Evolutionary conservation across 2,797 vertebrate genomes (phyloP).

Genomic region (Silurus lanzhouensis): DNA sequence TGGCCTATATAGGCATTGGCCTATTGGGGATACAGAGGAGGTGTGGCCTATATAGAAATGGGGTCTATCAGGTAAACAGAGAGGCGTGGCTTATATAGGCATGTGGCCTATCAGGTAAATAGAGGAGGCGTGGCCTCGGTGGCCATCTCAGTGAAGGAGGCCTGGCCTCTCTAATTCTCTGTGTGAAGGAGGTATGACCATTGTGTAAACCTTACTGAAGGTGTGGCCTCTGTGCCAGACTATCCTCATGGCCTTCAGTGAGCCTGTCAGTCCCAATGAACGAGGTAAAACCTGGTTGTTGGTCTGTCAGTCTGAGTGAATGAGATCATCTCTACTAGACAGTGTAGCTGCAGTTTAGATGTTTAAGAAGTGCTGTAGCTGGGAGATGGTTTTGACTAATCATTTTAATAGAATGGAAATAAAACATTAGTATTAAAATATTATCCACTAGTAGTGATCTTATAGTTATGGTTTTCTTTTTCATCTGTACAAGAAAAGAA

Average conservation of each 20-base stretch:
- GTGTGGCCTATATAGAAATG: not conserved
- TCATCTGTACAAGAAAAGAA: not conserved
- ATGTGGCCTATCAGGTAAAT: not conserved
- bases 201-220: no score
- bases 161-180: no score
- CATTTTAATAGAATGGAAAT: conserved; percentile 11
- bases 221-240: no score
- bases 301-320: not conserved
- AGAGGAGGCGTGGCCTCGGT: no score
- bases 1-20: not conserved
- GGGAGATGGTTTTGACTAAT: not conserved
- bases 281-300: not conserved
- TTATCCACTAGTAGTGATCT: not conserved
- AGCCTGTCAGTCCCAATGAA: not conserved
- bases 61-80: no score
- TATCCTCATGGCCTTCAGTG: no score
- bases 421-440: conserved; percentile 7
- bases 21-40: not conserved
- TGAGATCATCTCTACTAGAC: not conserved
- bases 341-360: not conserved
- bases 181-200: no score
- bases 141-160: no score
- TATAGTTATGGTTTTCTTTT: not conserved
- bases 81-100: not conserved
- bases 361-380: not conserved